Evolutionary conservation across 2,797 vertebrate species (phyloP), one percentile per base, ranked within the genome.

Genomic region (Dallia pectoralis): DNA sequence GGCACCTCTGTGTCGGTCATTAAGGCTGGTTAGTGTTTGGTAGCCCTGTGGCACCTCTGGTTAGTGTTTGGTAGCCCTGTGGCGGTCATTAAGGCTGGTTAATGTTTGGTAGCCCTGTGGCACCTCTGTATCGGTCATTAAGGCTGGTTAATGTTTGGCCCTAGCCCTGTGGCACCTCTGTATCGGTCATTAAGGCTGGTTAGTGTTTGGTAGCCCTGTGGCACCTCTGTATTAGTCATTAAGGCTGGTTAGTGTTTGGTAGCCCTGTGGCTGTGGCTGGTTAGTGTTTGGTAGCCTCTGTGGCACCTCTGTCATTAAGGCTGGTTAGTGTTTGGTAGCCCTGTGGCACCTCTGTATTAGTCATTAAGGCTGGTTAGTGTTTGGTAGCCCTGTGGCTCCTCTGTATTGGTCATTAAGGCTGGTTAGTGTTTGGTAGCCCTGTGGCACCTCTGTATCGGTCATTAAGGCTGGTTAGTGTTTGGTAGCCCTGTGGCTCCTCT

Each of bases 21-120:
- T 15, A 18, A 15, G n/a, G 3, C 27, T 25, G 56, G 25, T 33
- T 59, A 30, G 29, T 33, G 9, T 16, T 25, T 56, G n/a, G 51
- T n/a, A 22, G 19, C 22, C 69, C 19, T 12, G 9, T 51, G 30
- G 30, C 27, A 9, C 12, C 51, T n/a, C 51, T 25, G 44, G n/a
- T n/a, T 14, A 27, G 22, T 33, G 59, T 9, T 36, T n/a, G 44
- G 19, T 30, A 14, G 83, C 81, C 84, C 16, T 33, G 69, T 71
- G 4, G n/a, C n/a, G n/a, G 18, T 27, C 25, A 56, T 65, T 15
- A 18, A 15, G n/a, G 3, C 27, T 25, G 56, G 25, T 33, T 59
- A 30, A 19, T 33, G 9, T 16, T 25, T 56, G n/a, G 51, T n/a
- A 22, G 19, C 22, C 69, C 19, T 12, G 9, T 51, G 30, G 30